These are phyloP conservation scores for Scaptodrosophila latifasciaeformis DNA, from an alignment of 2,888 invertebrate genomes.

Conservation along the genomic window DNA sequence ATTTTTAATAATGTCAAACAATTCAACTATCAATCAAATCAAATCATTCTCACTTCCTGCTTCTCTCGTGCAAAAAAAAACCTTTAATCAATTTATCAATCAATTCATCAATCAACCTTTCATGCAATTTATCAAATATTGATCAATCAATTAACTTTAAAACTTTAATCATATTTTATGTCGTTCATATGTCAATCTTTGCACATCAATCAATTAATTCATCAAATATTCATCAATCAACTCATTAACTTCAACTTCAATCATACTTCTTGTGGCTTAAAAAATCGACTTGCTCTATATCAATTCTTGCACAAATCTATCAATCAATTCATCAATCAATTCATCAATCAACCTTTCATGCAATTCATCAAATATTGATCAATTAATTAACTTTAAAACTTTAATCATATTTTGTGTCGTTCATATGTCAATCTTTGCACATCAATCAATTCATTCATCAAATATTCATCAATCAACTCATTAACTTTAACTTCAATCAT, in stretches of 20 bases:
- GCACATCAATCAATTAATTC: constrained; percentile 21
- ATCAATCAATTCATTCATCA: constrained; percentile 21
- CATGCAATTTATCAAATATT: constrained; percentile 21
- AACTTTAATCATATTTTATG: no score
- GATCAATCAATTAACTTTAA: no score
- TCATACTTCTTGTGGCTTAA: constrained; percentile 34
- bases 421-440: no score
- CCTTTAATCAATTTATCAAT: no score
- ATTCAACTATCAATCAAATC: no score
- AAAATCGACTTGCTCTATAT: constrained; percentile 19
- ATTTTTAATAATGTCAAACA: no score
- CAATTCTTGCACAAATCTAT: no score
- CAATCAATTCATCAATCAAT: constrained; percentile 18
- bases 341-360: constrained; percentile 19
- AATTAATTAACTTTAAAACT: no score
- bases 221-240: constrained; percentile 10
- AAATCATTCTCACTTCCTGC: no score
- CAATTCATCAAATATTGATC: constrained; percentile 22
- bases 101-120: constrained; percentile 19
- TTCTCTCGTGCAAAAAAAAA: no score
- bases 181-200: no score
- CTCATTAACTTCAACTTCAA: constrained; percentile 20
- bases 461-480: constrained; percentile 6
- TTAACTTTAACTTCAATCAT: constrained; percentile 25
- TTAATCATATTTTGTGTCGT: no score